Conservation (phyloP, 2,113 vertebrate genomes). For the Cacatua alba region DNA sequence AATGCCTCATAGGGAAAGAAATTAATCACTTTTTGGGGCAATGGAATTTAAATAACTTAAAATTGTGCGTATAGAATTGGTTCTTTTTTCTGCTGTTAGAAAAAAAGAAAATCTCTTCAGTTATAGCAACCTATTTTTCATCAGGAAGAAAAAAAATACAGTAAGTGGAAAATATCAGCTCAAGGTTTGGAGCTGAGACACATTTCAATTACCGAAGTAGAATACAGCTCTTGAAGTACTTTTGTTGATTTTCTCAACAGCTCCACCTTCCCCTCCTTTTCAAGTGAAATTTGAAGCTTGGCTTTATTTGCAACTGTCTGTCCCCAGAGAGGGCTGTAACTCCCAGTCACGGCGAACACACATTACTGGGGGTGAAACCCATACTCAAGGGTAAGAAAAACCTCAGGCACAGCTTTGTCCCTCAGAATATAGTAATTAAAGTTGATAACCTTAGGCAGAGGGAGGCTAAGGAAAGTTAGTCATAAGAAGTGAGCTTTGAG, state of each 20-base stretch:
- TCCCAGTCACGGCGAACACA: background rate
- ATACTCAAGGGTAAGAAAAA: background rate
- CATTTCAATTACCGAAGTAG: constrained; percentile 26
- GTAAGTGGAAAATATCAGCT: constrained; percentile 15
- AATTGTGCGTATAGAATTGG: constrained; percentile 47
- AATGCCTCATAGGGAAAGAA: constrained; percentile 56
- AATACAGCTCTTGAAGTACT: background rate
- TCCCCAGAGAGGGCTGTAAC: background rate
- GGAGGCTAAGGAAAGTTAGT: background rate
- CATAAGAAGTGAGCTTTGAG: background rate
- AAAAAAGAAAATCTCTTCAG: constrained; percentile 23
- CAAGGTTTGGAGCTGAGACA: background rate
- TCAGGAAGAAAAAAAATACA: background rate
- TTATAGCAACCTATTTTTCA: constrained; percentile 32
- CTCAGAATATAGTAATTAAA: background rate
- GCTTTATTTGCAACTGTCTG: background rate
- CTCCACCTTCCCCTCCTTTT: background rate
- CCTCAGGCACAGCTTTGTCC: background rate
- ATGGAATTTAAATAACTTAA: constrained; percentile 76
- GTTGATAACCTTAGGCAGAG: background rate
- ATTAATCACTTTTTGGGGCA: constrained; percentile 64
- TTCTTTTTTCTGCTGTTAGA: constrained; percentile 53
- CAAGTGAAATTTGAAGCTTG: background rate
- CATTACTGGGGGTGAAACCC: background rate
- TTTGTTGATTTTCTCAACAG: background rate